These are phyloP conservation scores for Caenorhabditis uteleia DNA, from an alignment of 2,888 invertebrate genomes.

Conservation along the genomic window DNA sequence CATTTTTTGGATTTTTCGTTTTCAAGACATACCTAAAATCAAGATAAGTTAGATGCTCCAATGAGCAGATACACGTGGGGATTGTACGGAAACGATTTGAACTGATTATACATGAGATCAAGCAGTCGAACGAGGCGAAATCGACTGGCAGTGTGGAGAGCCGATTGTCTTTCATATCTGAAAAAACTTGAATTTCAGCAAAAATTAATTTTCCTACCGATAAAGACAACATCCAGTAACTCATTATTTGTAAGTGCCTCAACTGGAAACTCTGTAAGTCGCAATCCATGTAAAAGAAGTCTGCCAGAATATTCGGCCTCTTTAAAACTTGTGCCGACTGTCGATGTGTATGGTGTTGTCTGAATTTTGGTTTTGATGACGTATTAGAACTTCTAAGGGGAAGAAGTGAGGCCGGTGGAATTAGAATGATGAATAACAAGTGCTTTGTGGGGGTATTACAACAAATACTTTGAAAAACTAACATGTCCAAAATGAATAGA, in stretches of 20 bases:
- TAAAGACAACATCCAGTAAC: constrained; percentile 33
- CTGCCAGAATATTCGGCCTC: constrained; percentile 39
- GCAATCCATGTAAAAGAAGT: constrained; percentile 26
- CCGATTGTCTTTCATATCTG: constrained; percentile 50
- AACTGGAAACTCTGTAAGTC: constrained; percentile 30
- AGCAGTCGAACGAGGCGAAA: constrained; percentile 34
- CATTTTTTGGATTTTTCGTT: not conserved
- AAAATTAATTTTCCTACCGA: constrained; percentile 17
- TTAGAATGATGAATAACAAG: constrained; percentile 23
- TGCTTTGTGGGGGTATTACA: constrained; percentile 8
- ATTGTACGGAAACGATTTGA: constrained; percentile 36
- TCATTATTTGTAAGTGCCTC: constrained; percentile 30
- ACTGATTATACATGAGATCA: constrained; percentile 36
- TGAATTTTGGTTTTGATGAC: constrained; percentile 11
- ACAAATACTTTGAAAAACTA: not conserved
- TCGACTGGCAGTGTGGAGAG: constrained; percentile 41
- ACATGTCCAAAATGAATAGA: constrained; percentile 9
- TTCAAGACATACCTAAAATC: constrained; percentile 29
- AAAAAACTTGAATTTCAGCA: constrained; percentile 6
- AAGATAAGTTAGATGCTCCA: constrained; percentile 39
- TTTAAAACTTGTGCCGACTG: constrained; percentile 31
- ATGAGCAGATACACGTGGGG: constrained; percentile 36
- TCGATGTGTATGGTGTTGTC: constrained; percentile 32
- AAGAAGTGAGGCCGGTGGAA: not conserved
- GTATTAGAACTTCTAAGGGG: not conserved